These are phyloP conservation scores for Paelopatides confundens DNA, from an alignment of 53 echinoderm and acorn worm genomes.

Conservation along the genomic window DNA sequence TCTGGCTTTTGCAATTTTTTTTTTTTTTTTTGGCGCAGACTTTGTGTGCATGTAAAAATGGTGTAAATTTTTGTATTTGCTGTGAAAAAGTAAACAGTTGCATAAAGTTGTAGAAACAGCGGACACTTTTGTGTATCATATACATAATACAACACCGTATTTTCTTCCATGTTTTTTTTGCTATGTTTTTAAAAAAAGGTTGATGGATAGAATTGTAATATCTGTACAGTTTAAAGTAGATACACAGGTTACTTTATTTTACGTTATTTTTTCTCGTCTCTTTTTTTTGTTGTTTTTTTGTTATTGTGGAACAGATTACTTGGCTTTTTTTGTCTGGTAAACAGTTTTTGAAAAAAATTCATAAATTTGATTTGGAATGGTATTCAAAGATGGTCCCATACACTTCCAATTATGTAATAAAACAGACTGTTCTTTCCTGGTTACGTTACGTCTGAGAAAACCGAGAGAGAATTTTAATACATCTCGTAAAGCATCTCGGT, in stretches of 20 bases:
- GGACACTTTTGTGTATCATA: slow-evolving; percentile 24
- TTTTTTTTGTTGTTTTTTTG: background rate
- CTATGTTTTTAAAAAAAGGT: slow-evolving; percentile 30
- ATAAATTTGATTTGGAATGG: slow-evolving; percentile 22
- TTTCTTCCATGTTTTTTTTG: slow-evolving; percentile 40
- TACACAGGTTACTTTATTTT: slow-evolving; percentile 32
- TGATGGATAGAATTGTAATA: slow-evolving; percentile 31
- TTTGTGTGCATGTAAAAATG: slow-evolving; percentile 46
- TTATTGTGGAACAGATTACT: background rate
- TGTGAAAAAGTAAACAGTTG: slow-evolving; percentile 27
- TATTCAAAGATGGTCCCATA: slow-evolving; percentile 32
- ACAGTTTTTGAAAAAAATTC: background rate
- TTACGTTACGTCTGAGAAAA: background rate
- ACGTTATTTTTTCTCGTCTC: background rate
- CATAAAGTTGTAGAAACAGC: slow-evolving; percentile 24
- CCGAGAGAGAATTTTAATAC: background rate
- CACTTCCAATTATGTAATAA: background rate
- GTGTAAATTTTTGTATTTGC: slow-evolving; percentile 50
- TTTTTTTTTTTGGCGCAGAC: slow-evolving; percentile 5
- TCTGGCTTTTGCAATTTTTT: background rate
- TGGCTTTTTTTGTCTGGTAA: background rate
- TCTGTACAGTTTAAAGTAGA: slow-evolving; percentile 42
- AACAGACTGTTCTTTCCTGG: background rate
- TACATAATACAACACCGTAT: slow-evolving; percentile 20
- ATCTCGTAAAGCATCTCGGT: slow-evolving; percentile 35